Percentiles rank a stretch among this genome's conserved stretches.
Conservation (phyloP, 2,113 vertebrate genomes). For the Herpetotheres cachinnans region DNA sequence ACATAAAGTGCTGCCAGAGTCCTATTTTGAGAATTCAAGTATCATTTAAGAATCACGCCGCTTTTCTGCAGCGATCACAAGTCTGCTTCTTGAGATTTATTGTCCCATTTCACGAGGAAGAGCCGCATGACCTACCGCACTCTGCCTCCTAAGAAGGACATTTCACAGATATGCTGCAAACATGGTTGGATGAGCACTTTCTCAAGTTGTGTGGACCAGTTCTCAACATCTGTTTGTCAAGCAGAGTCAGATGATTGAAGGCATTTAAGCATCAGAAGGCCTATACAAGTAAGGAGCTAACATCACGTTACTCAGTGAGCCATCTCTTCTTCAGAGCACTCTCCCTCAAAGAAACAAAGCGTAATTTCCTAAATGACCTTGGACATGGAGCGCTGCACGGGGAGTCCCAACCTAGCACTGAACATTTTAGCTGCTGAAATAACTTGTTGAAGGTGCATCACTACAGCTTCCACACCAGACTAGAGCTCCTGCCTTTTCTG, state of each 20-base stretch:
- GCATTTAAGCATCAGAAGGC: background rate
- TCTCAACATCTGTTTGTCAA: background rate
- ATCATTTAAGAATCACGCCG: background rate
- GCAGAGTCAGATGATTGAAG: background rate
- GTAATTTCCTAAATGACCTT: background rate
- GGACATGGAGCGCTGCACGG: background rate
- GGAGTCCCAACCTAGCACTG: background rate
- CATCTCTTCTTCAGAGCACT: background rate
- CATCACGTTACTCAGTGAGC: background rate
- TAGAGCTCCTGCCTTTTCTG: background rate
- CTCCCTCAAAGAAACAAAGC: background rate
- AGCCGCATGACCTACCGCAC: background rate
- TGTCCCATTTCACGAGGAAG: background rate
- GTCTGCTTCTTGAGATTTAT: background rate
- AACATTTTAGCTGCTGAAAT: background rate
- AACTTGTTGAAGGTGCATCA: background rate
- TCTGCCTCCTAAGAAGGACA: background rate
- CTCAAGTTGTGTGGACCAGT: background rate
- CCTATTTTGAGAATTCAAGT: background rate
- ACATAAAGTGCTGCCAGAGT: background rate
- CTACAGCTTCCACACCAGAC: background rate
- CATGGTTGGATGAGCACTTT: background rate
- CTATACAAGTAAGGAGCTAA: background rate
- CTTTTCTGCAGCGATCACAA: background rate
- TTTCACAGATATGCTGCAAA: background rate